These are phyloP conservation scores for Halictus rubicundus DNA, from an alignment of 1,140 invertebrate genomes.

Conservation along the genomic window DNA sequence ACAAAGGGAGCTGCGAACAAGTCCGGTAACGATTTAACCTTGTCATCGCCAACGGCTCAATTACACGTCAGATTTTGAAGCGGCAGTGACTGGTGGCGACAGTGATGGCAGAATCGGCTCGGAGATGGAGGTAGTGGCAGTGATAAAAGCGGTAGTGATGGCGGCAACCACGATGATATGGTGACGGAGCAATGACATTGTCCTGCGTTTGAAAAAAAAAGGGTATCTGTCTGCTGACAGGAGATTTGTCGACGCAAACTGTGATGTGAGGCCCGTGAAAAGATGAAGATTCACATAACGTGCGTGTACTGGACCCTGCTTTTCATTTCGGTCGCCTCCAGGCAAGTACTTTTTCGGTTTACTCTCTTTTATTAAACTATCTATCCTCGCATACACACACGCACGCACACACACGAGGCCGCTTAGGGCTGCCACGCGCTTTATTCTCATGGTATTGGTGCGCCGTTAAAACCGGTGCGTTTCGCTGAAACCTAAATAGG, in stretches of 20 bases:
- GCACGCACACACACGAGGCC: background rate
- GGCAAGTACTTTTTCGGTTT: conserved; percentile 70
- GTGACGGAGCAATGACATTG: conserved; percentile 11
- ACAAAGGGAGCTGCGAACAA: background rate
- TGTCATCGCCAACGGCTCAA: conserved; percentile 5
- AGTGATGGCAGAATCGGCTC: conserved; percentile 7
- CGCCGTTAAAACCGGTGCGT: background rate
- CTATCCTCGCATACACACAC: no score
- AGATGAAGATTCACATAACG: conserved; percentile 82
- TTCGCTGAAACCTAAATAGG: background rate
- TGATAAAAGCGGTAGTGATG: conserved; percentile 31
- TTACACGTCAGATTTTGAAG: conserved; percentile 52
- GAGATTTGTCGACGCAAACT: conserved; percentile 23
- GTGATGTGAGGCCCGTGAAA: conserved; percentile 57
- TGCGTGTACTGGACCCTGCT: conserved; percentile 82
- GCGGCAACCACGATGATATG: conserved; percentile 20
- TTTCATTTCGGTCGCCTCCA: conserved; percentile 81
- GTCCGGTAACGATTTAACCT: background rate
- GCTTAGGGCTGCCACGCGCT: background rate
- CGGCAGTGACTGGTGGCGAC: conserved; percentile 1
- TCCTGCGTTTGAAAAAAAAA: conserved; percentile 7
- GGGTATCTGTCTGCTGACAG: conserved; percentile 2
- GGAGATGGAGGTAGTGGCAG: conserved; percentile 8
- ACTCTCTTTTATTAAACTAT: background rate
- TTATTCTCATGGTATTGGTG: background rate